Evolutionary conservation across 2,113 vertebrate genomes (phyloP), one percentile per base, ranked within the genome.

Genomic region (Lathamus discolor): DNA sequence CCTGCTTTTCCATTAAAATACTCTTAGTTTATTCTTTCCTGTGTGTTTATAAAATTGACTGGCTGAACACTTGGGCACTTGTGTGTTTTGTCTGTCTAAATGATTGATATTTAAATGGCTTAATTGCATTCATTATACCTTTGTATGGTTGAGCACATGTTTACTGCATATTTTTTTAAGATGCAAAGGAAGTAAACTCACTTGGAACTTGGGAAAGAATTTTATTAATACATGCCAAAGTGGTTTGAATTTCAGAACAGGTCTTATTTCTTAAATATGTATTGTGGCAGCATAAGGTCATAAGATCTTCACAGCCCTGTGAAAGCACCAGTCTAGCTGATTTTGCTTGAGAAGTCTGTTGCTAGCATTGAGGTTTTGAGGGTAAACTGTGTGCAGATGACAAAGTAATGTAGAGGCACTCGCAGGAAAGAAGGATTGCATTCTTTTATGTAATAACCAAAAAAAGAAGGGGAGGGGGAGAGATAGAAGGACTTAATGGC

Each of bases 91-190:
- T 96, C 96, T 88, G 61, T 61, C 92, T 93, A 86, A 96, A 86
- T 82, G 92, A 94, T 85, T 95, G 95, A 94, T 96, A 86, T 93
- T 96, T 96, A 93, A 96, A 95, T 84, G 41, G 80, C 27, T 96
- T 96, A 89, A 92, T 75, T 95, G 83, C 69, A 95, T 95, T 96
- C 57, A 96, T 92, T 84, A 33, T 22, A 75, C 68, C 61, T 75
- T 92, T 91, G 77, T 90, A 76, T 93, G 66, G 37, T 72, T 79
- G 62, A 92, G 77, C 24, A 91, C 93, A 86, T n/a, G 55, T 88
- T 94, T 90, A 73, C 66, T 84, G 62, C 46, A n/a, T 82, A 2
- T 61, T 77, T 84, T 87, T 90, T 88, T 41, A 57, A 93, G 37
- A 76, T 55, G 49, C 31, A 79, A 77, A 74, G n/a, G 43, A 9